These are phyloP conservation scores for Pedetes capensis DNA, from an alignment of 2,113 vertebrate species.

Conservation along the genomic window DNA sequence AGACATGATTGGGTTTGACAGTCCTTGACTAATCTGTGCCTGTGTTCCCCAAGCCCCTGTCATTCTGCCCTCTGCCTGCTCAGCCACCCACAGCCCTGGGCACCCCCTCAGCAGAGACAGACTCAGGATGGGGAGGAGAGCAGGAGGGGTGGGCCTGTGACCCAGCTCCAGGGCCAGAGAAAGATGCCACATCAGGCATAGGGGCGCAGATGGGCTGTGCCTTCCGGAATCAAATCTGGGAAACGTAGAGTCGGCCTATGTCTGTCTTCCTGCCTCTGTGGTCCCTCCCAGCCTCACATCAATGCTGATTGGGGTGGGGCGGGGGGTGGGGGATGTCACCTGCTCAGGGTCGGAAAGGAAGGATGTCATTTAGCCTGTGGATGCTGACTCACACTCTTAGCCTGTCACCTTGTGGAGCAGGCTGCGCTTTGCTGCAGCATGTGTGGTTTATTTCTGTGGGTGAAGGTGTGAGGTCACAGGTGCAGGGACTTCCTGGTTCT, in stretches of 20 bases:
- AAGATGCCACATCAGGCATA: not conserved
- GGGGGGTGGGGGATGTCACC: too few species aligned
- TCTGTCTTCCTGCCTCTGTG: not conserved
- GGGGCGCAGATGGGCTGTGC: rapidly evolving
- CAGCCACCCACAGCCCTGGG: not conserved
- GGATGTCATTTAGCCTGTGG: not conserved
- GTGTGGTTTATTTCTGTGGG: conserved; percentile 40
- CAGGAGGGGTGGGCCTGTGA: not conserved
- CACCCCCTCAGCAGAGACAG: not conserved
- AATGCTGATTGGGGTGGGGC: not conserved
- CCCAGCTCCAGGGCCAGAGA: not conserved
- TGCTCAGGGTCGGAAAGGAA: not conserved
- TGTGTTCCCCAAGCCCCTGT: conserved; percentile 32
- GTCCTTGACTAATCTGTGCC: conserved; percentile 50
- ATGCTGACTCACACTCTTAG: not conserved
- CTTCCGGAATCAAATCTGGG: not conserved
- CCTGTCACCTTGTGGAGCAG: not conserved
- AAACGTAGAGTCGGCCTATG: not conserved
- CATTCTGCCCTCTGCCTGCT: not conserved
- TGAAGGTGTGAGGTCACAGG: conserved; percentile 61
- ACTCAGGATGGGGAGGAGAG: not conserved
- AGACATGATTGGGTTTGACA: conserved; percentile 47
- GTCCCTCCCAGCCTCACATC: not conserved
- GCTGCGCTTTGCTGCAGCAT: not conserved
- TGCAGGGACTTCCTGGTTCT: conserved; percentile 41